A percentile compares a stretch with the other conserved stretches of the same genome.
These are phyloP conservation scores for Phenganax marumi DNA, from an alignment of 92 coral and sea anemone species.

Conservation along the genomic window DNA sequence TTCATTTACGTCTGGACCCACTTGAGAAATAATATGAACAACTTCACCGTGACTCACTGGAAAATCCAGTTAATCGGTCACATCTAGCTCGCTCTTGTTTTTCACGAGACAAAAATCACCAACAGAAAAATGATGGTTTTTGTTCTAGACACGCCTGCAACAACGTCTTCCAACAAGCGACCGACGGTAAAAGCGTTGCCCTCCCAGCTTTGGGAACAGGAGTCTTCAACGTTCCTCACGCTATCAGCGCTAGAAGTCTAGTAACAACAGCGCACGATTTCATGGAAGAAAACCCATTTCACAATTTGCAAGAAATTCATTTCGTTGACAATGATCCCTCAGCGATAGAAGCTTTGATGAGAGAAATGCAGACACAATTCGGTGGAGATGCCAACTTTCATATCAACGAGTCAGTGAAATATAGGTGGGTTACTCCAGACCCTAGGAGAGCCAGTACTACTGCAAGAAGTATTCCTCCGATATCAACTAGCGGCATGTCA, in stretches of 20 bases:
- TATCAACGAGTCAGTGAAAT: slow-evolving; percentile 4
- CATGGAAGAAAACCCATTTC: neutral
- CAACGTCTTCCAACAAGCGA: slow-evolving; percentile 8
- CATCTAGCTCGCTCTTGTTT: neutral
- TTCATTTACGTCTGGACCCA: too few relatives aligned
- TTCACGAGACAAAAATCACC: neutral
- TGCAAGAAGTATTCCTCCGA: neutral
- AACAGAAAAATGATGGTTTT: neutral
- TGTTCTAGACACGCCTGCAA: slow-evolving; percentile 12
- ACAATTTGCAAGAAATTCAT: slow-evolving; percentile 18
- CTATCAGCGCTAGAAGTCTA: slow-evolving; percentile 20
- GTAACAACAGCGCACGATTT: slow-evolving; percentile 7
- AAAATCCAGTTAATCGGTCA: too few relatives aligned
- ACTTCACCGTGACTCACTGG: too few relatives aligned
- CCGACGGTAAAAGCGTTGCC: slow-evolving; percentile 16
- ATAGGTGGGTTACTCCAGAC: slow-evolving; percentile 1
- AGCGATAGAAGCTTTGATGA: slow-evolving; percentile 35
- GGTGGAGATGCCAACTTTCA: neutral
- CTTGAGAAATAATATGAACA: too few relatives aligned
- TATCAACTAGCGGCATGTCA: neutral
- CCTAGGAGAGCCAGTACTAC: neutral
- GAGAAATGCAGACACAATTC: slow-evolving; percentile 17
- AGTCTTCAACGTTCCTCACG: slow-evolving; percentile 12
- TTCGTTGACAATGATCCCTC: slow-evolving; percentile 27
- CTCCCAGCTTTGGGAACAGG: slow-evolving; percentile 40